A percentile compares a stretch with the other conserved stretches of the same genome.
Conservation (phyloP, 2,888 invertebrate genomes). For the Euphydryas editha region DNA sequence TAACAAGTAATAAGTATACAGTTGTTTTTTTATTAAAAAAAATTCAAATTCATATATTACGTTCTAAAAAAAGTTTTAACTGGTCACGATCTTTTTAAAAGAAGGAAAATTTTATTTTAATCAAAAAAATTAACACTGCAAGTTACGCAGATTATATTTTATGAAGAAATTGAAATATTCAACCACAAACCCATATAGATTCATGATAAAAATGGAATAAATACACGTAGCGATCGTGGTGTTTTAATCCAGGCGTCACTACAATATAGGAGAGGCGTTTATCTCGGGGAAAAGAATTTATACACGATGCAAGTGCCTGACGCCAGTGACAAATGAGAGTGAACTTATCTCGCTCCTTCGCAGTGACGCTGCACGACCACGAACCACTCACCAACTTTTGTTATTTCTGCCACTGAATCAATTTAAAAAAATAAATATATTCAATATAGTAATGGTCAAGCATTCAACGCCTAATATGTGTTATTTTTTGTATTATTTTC, state of each 20-base stretch:
- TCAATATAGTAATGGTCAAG: neutral
- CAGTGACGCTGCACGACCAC: slow-evolving; percentile 55
- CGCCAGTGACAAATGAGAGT: slow-evolving; percentile 78
- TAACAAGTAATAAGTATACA: no score
- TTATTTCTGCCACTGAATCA: slow-evolving; percentile 36
- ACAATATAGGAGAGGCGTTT: slow-evolving; percentile 67
- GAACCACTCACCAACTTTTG: slow-evolving; percentile 46
- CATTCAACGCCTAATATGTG: neutral
- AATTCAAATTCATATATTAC: no score
- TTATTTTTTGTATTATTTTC: neutral
- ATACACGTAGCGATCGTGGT: slow-evolving; percentile 22
- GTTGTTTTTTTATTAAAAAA: no score
- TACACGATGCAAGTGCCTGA: slow-evolving; percentile 72
- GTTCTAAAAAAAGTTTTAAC: no score
- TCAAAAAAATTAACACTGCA: neutral
- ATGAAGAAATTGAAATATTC: slow-evolving; percentile 11
- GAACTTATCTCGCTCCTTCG: slow-evolving; percentile 61
- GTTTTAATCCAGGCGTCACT: slow-evolving; percentile 43
- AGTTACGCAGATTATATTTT: neutral
- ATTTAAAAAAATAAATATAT: neutral
- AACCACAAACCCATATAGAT: slow-evolving; percentile 3
- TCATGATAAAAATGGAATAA: slow-evolving; percentile 9
- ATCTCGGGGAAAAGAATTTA: slow-evolving; percentile 74
- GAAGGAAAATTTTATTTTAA: neutral
- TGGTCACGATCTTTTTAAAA: neutral